These are phyloP conservation scores for Chanos chanos DNA, from an alignment of 2,797 vertebrate species.

Conservation along the genomic window DNA sequence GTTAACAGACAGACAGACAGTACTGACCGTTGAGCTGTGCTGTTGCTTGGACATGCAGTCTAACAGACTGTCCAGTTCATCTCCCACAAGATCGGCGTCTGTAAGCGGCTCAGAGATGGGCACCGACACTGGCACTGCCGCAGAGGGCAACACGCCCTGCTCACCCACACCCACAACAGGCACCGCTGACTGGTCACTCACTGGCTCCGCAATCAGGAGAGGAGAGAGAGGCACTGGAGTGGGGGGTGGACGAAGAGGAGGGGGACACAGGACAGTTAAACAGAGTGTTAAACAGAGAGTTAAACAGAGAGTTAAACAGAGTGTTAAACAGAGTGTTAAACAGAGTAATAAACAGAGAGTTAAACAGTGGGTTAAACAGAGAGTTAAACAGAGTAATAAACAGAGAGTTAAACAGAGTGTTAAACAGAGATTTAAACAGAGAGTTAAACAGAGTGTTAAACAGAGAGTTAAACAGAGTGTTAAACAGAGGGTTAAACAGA, in stretches of 20 bases:
- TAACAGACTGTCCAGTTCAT: conserved; percentile 87
- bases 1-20: conserved; percentile 39
- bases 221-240: conserved; percentile 17
- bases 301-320: too few relatives aligned
- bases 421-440: too few relatives aligned
- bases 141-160: conserved; percentile 50
- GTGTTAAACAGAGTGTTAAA: too few relatives aligned
- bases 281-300: background rate
- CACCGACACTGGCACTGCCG: conserved; percentile 50
- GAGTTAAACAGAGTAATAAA: too few relatives aligned
- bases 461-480: too few relatives aligned
- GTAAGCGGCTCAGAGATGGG: conserved; percentile 68
- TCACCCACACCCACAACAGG: conserved; percentile 45
- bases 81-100: conserved; percentile 84
- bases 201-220: conserved; percentile 17
- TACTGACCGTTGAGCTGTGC: too few relatives aligned
- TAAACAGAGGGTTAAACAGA: too few relatives aligned
- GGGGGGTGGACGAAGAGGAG: conserved; percentile 39
- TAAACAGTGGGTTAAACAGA: too few relatives aligned
- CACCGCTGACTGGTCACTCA: conserved; percentile 58
- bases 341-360: too few relatives aligned
- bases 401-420: too few relatives aligned
- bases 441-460: too few relatives aligned
- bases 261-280: background rate
- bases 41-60: conserved; percentile 66